Conservation (phyloP, 2,888 invertebrate genomes). For the Tenthredo scrophulariae region DNA sequence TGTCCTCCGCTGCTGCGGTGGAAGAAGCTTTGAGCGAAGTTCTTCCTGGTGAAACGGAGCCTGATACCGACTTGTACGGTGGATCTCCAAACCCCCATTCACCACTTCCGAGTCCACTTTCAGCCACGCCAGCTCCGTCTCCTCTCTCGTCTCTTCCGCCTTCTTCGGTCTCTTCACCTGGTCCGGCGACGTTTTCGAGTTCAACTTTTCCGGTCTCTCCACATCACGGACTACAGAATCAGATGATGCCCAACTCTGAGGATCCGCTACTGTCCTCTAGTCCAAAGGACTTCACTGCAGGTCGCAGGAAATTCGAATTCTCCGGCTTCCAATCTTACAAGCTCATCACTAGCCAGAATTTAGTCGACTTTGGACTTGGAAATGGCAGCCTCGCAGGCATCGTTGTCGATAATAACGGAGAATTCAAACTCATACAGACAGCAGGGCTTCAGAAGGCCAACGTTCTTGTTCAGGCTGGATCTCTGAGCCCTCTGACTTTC, state of each 20-base stretch:
- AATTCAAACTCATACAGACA: conserved; percentile 82
- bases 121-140: conserved; percentile 83
- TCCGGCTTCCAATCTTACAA: conserved; percentile 81
- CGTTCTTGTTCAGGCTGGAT: conserved; percentile 72
- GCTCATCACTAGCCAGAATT: conserved; percentile 79
- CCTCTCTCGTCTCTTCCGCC: conserved; percentile 76
- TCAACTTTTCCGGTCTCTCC: conserved; percentile 76
- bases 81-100: conserved; percentile 79
- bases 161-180: conserved; percentile 75
- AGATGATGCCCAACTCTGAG: conserved; percentile 94
- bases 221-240: conserved; percentile 83
- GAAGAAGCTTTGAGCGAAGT: conserved; percentile 93
- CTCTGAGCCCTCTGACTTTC: conserved; percentile 73
- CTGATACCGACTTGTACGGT: conserved; percentile 79
- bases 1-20: conserved; percentile 92
- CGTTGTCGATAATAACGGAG: conserved; percentile 82
- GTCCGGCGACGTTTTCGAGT: conserved; percentile 72
- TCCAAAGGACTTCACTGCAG: conserved; percentile 86
- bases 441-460: conserved; percentile 78
- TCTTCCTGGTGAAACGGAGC: conserved; percentile 87
- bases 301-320: conserved; percentile 80
- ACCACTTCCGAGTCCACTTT: conserved; percentile 83
- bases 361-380: conserved; percentile 80
- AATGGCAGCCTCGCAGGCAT: conserved; percentile 81
- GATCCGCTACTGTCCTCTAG: conserved; percentile 91